Percentiles rank a stretch among this genome's conserved stretches.
Evolutionary conservation across 2,888 invertebrate genomes (phyloP).

Genomic region (Melanostoma scalare): DNA sequence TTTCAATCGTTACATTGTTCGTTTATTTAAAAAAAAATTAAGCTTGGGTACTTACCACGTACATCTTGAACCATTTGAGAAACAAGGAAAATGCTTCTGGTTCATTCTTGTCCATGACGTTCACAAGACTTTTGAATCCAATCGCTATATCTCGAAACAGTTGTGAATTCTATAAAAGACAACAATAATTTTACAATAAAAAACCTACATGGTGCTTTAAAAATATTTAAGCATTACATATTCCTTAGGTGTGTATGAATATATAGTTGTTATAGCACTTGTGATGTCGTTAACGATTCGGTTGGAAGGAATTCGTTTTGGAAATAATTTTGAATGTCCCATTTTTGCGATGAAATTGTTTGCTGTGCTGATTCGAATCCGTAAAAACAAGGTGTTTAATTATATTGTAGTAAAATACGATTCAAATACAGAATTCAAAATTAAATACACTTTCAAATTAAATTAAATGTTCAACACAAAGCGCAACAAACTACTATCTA

Average conservation of each 20-base stretch:
- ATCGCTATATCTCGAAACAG: conserved; percentile 36
- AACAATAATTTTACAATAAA: not conserved
- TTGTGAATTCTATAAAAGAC: conserved; percentile 30
- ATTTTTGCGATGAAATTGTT: conserved; percentile 29
- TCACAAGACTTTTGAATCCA: conserved; percentile 50
- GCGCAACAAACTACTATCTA: no score
- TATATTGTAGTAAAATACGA: no score
- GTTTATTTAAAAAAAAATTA: not conserved
- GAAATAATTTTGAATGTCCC: conserved; percentile 33
- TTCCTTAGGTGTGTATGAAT: conserved; percentile 23
- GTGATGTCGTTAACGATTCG: conserved; percentile 3
- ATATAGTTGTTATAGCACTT: conserved; percentile 13
- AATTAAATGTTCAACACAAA: no score
- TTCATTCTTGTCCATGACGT: conserved; percentile 36
- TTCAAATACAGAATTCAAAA: no score
- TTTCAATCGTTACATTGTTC: no score
- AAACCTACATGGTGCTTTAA: not conserved
- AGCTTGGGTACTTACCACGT: conserved; percentile 48
- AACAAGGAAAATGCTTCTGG: conserved; percentile 26
- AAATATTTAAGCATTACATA: conserved; percentile 34
- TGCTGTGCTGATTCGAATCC: no score
- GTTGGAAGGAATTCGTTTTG: not conserved
- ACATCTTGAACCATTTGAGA: conserved; percentile 58
- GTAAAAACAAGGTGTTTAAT: no score
- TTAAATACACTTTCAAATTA: no score